Conservation (phyloP, 2,797 vertebrate genomes). For the Neosilurus hyrtlii region DNA sequence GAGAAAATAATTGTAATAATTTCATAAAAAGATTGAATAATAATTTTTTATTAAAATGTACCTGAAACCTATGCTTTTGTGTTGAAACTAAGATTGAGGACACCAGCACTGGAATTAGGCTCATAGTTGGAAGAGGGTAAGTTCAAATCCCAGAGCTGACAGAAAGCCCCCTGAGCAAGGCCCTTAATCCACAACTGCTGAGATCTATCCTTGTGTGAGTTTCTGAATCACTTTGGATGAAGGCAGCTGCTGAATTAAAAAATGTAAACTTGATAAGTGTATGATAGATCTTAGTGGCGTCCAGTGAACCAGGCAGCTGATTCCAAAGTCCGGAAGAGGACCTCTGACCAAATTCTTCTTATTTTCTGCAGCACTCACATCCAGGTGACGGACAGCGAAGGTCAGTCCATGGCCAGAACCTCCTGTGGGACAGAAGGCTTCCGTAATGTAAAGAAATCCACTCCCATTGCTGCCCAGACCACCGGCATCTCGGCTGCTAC, state of each 20-base stretch:
- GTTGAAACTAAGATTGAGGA: background rate
- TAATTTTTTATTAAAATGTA: background rate
- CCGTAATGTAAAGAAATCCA: slow-evolving; percentile 87
- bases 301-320: background rate
- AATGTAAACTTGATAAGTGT: background rate
- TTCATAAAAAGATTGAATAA: background rate
- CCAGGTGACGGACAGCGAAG: slow-evolving; percentile 77
- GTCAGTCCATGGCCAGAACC: slow-evolving; percentile 68
- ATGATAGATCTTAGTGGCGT: background rate
- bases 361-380: slow-evolving; percentile 81
- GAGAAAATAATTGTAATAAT: background rate
- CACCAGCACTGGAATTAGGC: background rate
- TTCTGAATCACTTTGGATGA: too few species aligned
- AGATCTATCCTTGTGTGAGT: background rate
- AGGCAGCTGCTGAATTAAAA: background rate
- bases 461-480: slow-evolving; percentile 84
- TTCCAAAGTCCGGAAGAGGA: background rate
- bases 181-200: background rate
- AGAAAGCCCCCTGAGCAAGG: background rate
- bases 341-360: background rate
- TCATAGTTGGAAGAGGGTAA: background rate
- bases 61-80: background rate
- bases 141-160: background rate
- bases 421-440: slow-evolving; percentile 93
- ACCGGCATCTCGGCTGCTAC: slow-evolving; percentile 81